Percentiles rank a stretch among this genome's conserved stretches.
Conservation (phyloP, 2,888 invertebrate species). For the Drosophila emarginata region DNA sequence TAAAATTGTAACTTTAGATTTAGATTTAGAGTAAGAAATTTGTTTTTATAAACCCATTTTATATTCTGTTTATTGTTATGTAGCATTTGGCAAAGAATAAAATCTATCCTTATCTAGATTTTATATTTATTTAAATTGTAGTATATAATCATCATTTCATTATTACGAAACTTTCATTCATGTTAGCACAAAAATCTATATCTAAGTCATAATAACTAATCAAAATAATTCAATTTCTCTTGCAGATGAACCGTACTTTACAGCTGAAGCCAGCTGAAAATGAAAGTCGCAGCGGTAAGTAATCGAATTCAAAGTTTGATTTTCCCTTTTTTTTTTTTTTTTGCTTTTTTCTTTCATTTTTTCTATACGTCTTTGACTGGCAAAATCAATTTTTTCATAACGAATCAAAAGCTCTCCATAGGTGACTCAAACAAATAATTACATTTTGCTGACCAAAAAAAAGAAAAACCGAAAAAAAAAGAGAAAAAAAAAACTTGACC, state of each 20-base stretch:
- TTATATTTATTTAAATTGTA: not conserved
- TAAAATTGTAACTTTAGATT: too few species aligned
- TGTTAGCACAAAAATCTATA: not conserved
- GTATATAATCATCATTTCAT: not conserved
- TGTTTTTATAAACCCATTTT: too few species aligned
- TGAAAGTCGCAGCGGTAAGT: conserved; percentile 98
- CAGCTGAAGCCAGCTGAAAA: conserved; percentile 99
- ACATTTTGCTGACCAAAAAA: conserved; percentile 34
- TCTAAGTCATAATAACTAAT: conserved; percentile 10
- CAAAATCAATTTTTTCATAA: conserved; percentile 63
- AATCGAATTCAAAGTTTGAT: conserved; percentile 41
- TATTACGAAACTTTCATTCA: conserved; percentile 18
- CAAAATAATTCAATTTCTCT: conserved; percentile 69
- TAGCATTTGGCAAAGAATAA: too few species aligned
- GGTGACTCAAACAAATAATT: conserved; percentile 67
- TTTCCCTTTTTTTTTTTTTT: conserved; percentile 5
- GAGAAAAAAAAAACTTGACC: conserved; percentile 62
- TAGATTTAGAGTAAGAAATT: too few species aligned
- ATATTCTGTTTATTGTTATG: too few species aligned
- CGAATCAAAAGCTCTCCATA: conserved; percentile 52
- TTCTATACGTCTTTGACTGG: conserved; percentile 16
- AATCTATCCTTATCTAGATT: not conserved
- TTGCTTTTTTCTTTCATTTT: conserved; percentile 8
- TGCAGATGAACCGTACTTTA: conserved; percentile 99
- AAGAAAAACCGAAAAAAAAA: too few species aligned